Evolutionary conservation across 1,140 invertebrate species (phyloP), one percentile per base, ranked within the genome.

Genomic region (Stenopsyche tienmushanensis): DNA sequence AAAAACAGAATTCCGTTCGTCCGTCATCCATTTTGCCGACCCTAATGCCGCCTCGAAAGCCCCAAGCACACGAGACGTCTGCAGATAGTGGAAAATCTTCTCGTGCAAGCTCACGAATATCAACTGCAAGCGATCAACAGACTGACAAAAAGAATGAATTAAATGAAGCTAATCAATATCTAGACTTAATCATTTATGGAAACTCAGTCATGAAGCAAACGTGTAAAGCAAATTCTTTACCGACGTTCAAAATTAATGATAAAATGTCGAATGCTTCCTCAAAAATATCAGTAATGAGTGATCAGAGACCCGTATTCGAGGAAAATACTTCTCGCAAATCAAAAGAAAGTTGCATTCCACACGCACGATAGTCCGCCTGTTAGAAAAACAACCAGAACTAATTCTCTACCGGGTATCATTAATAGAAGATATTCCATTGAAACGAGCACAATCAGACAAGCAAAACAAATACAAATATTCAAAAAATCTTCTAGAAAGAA

Each of bases 11-110:
- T 26, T 21, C 29, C 8, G 17, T 20, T 1, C 29, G 68, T 7
- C 68, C 64, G 3, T 26, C 64, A 3, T 66, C 68, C n/a, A 70
- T 70, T 41, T 25, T 66, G 47, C 63, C 64, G 2, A 42, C 45
- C 26, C 23, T 62, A 9, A 60, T 58, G n/a, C 47, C 57, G 2
- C 34, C 29, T 49, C 15, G 1, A 39, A 44, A 60, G 42, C 24
- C n/a, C 53, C 41, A n/a, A 29, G 45, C 39, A n/a, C 55, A 58
- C n/a, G 42, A 50, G 5, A 65, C 24, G 17, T 62, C 54, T 9
- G 29, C 57, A 17, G 57, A 65, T 21, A 62, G 67, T 17, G 13
- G 39, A 3, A 49, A 50, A 24, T 47, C 54, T 7, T 54, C 64
- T 0, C 26, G 45, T 17, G 24, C 55, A 21, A 54, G 60, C n/a